Conservation (phyloP, 2,113 vertebrate genomes). For the Chaetops frenatus region DNA sequence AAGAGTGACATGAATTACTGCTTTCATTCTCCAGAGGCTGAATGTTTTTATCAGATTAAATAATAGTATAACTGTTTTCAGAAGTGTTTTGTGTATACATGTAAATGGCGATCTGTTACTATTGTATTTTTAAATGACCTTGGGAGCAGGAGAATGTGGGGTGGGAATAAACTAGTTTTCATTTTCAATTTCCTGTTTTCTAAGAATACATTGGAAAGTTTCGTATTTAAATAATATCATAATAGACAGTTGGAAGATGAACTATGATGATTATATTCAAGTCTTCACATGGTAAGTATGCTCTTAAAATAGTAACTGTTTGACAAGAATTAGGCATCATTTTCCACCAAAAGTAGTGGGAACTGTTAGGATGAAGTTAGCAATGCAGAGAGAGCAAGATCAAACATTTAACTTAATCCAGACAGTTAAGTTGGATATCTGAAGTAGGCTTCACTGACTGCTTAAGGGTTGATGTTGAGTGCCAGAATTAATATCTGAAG, state of each 20-base stretch:
- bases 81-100: not conserved
- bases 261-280: not conserved
- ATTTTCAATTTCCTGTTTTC: not conserved
- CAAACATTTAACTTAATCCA: not conserved
- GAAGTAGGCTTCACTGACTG: not conserved
- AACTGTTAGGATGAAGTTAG: not conserved
- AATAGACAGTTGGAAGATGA: not conserved
- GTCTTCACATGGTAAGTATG: not conserved
- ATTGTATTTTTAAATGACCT: not conserved
- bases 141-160: not conserved
- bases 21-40: not conserved
- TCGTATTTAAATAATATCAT: not conserved
- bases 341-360: not conserved
- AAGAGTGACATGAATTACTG: not conserved
- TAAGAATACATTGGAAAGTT: not conserved
- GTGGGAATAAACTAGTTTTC: not conserved
- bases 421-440: not conserved
- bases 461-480: not conserved
- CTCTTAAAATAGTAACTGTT: not conserved
- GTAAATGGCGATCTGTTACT: not conserved
- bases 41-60: not conserved
- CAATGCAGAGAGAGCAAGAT: not conserved
- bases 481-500: not conserved
- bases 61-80: not conserved
- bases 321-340: not conserved